Evolutionary conservation across 1,140 invertebrate species (phyloP), one percentile per base, ranked within the genome.

Genomic region (Drosophila nigrodunni): DNA sequence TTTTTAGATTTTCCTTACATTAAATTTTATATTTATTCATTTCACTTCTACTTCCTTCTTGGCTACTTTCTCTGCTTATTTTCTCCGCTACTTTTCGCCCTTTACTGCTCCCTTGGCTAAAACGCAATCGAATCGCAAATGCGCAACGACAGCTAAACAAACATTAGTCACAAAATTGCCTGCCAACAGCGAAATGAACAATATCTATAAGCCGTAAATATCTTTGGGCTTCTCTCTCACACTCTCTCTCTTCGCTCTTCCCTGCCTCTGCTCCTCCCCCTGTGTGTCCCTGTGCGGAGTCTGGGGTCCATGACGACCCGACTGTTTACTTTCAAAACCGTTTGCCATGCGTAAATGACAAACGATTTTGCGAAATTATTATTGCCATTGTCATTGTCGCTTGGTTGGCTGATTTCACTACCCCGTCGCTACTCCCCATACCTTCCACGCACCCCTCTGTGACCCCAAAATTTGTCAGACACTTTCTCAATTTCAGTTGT

Each of bases 291-390:
- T 58, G 37, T 30, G 11, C 62, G 43, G 52, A 72, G 50, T 66
- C 65, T 70, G 82, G 55, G 80, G 71, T 69, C 65, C 72, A 82
- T 88, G 83, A 75, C 85, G 82, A 86, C 76, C 73, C 80, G 80
- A 60, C 85, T 88, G 85, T 88, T 88, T 88, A 88, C 85, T 88
- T 88, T 88, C 85, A 88, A 89, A 88, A 88, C 85, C 85, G 85
- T 88, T 88, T 88, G 85, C 85, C 85, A 88, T 88, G 85, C 85
- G 85, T 88, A 88, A 88, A 88, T 88, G 85, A 88, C 85, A 88
- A 88, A 88, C 85, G 85, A 88, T 88, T 88, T 88, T 88, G 85
- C 82, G 74, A 88, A 88, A 88, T 88, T 88, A 88, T 88, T 88
- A 88, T 88, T 88, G 85, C 85, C 85, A 80, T 88, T 88, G 85